These are phyloP conservation scores for Neodiprion virginianus DNA, from an alignment of 1,140 invertebrate species.

Conservation along the genomic window DNA sequence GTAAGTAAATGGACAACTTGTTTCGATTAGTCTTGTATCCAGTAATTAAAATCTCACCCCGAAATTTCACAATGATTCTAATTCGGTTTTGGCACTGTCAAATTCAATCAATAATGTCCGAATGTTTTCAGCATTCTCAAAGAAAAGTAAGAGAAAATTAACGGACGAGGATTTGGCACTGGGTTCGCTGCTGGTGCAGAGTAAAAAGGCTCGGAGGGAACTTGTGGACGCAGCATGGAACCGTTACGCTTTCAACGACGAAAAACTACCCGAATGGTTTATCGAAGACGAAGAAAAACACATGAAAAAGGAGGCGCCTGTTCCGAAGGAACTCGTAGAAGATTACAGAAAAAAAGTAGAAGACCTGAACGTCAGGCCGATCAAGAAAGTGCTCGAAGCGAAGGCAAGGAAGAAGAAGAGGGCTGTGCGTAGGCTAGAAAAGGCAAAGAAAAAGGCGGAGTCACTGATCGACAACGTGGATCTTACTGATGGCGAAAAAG, in stretches of 20 bases:
- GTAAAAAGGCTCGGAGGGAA: slow-evolving; percentile 85
- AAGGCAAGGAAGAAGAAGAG: slow-evolving; percentile 97
- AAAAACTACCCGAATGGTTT: slow-evolving; percentile 96
- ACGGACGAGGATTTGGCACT: slow-evolving; percentile 87
- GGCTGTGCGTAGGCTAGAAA: slow-evolving; percentile 84
- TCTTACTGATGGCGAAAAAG: slow-evolving; percentile 90
- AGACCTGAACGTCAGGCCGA: slow-evolving; percentile 92
- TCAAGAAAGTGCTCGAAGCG: slow-evolving; percentile 98
- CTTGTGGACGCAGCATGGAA: slow-evolving; percentile 91
- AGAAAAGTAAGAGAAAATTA: slow-evolving; percentile 73
- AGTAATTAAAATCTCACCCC: neutral
- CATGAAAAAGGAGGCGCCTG: slow-evolving; percentile 78
- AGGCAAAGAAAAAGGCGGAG: slow-evolving; percentile 96
- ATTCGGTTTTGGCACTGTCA: neutral
- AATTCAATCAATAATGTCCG: slow-evolving; percentile 14
- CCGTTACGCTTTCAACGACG: slow-evolving; percentile 87
- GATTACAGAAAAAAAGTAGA: slow-evolving; percentile 80
- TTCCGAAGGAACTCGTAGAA: slow-evolving; percentile 77
- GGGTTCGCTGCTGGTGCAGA: slow-evolving; percentile 83
- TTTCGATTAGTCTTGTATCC: neutral
- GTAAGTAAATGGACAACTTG: slow-evolving; percentile 43
- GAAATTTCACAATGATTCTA: neutral
- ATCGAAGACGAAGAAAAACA: slow-evolving; percentile 92
- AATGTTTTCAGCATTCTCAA: slow-evolving; percentile 45
- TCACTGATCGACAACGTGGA: slow-evolving; percentile 88